A percentile compares a stretch with the other conserved stretches of the same genome.
Conservation (phyloP, 2,797 vertebrate genomes). For the Spea hammondii region DNA sequence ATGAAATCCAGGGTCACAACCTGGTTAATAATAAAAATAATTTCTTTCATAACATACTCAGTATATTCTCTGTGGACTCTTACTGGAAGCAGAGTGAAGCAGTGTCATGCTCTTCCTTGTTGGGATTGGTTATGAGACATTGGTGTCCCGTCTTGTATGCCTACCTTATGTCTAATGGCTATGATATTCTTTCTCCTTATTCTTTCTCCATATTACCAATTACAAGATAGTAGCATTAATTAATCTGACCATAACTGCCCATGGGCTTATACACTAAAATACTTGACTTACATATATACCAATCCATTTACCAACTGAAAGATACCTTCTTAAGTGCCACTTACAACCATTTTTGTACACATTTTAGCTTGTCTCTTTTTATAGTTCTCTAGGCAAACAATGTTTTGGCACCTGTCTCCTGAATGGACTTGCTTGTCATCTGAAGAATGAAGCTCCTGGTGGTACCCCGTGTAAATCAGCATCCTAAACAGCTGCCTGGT, state of each 20-base stretch:
- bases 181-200: constrained; percentile 15
- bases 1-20: constrained; percentile 51
- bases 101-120: constrained; percentile 20
- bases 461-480: no score
- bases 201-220: constrained; percentile 31
- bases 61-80: constrained; percentile 28
- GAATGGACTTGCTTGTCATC: no score
- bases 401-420: no score
- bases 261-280: constrained; percentile 19
- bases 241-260: constrained; percentile 24
- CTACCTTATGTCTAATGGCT: constrained; percentile 14
- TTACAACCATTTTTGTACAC: background rate
- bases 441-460: no score
- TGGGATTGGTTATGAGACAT: background rate
- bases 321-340: background rate
- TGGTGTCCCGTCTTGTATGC: background rate
- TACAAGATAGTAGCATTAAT: constrained; percentile 31
- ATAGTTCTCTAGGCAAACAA: no score
- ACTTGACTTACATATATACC: constrained; percentile 18
- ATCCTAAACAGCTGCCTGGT: no score
- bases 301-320: constrained; percentile 10
- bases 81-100: constrained; percentile 14
- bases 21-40: constrained; percentile 53
- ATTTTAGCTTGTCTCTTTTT: background rate
- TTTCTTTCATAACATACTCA: constrained; percentile 41